Conservation (phyloP, 2,888 invertebrate species). For the Spicauda simplicius region DNA sequence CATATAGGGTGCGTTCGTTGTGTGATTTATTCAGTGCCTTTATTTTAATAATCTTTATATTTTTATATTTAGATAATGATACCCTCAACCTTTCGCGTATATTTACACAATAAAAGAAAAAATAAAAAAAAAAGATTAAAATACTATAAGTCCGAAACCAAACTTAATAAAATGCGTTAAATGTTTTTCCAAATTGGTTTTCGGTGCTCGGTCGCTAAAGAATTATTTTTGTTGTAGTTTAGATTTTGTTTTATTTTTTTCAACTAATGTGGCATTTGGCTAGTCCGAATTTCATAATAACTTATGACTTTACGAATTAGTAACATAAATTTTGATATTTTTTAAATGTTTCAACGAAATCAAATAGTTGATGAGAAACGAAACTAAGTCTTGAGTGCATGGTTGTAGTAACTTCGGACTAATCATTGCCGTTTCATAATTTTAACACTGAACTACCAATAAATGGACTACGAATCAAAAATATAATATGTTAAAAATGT, state of each 20-base stretch:
- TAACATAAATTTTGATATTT: neutral
- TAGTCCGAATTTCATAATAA: conserved; percentile 63
- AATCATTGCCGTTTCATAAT: conserved; percentile 68
- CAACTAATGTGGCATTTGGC: conserved; percentile 59
- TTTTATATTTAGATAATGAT: conserved; percentile 13
- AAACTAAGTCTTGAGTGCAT: no score
- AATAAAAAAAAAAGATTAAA: neutral
- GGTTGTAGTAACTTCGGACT: conserved; percentile 60
- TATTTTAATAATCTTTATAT: neutral
- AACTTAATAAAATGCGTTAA: conserved; percentile 26
- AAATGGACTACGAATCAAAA: neutral
- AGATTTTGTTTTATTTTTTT: conserved; percentile 25
- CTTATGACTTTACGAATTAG: neutral
- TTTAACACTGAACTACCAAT: conserved; percentile 29
- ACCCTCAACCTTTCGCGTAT: neutral
- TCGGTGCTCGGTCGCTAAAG: conserved; percentile 60
- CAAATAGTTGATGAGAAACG: neutral
- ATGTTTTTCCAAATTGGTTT: conserved; percentile 45
- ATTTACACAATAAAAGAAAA: conserved; percentile 3
- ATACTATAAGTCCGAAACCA: conserved; percentile 12
- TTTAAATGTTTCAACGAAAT: conserved; percentile 9
- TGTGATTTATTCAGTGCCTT: conserved; percentile 28
- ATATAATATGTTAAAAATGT: no score
- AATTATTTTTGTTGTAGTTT: conserved; percentile 40
- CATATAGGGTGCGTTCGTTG: neutral